phyloP scores from a whole-genome alignment of 2,888 invertebrate genomes.

The Drosophila mulleri region DNA sequence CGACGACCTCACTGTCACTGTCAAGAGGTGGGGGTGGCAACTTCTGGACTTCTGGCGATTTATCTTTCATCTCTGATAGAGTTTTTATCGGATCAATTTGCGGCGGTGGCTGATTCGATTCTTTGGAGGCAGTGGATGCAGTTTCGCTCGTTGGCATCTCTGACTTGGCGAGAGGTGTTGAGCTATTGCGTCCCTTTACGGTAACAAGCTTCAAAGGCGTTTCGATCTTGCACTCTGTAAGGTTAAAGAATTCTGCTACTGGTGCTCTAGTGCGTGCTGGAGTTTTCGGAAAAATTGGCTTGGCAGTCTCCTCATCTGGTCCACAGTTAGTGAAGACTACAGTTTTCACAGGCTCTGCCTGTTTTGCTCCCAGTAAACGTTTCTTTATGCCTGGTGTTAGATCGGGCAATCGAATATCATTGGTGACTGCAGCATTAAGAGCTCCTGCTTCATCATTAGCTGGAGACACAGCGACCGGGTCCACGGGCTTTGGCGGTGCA shows the following conservation, averaged over 20 bases:
- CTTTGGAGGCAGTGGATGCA: background rate
- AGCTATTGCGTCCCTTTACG: slow-evolving; percentile 54
- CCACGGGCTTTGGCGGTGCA: background rate
- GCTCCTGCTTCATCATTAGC: background rate
- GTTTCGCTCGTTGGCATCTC: slow-evolving; percentile 1
- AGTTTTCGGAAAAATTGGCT: slow-evolving; percentile 74
- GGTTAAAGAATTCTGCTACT: background rate
- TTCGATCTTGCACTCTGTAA: background rate
- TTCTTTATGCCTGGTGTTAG: slow-evolving; percentile 24
- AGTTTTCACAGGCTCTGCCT: slow-evolving; percentile 18
- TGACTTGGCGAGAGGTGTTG: slow-evolving; percentile 53
- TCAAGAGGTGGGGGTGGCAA: background rate
- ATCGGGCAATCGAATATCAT: slow-evolving; percentile 2
- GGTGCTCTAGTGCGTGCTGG: slow-evolving; percentile 45
- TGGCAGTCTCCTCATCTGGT: slow-evolving; percentile 40
- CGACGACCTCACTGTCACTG: slow-evolving; percentile 35
- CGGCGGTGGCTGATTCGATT: slow-evolving; percentile 29
- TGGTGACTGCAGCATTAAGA: background rate
- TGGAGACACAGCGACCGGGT: background rate
- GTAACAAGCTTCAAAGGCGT: slow-evolving; percentile 31
- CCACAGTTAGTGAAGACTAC: slow-evolving; percentile 64
- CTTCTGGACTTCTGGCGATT: background rate
- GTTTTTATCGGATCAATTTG: slow-evolving; percentile 57
- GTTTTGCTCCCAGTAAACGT: background rate
- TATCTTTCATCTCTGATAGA: slow-evolving; percentile 20